Conservation (phyloP, 2,113 vertebrate genomes). For the Malurus elegans region DNA sequence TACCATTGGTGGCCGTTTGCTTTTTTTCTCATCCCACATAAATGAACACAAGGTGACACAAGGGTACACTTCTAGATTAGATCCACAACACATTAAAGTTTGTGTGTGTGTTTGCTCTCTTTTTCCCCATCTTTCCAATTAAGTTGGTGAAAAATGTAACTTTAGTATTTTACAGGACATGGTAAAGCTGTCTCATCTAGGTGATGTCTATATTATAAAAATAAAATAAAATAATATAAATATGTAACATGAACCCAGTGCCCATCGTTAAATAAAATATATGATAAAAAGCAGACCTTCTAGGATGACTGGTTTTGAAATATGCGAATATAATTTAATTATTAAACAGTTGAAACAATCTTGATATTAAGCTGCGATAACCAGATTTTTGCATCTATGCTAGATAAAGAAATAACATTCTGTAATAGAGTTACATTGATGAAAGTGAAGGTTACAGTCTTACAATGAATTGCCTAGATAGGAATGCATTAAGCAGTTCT, state of each 20-base stretch:
- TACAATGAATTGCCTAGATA: constrained; percentile 68
- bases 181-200: constrained; percentile 79
- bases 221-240: constrained; percentile 82
- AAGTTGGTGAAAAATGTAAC: constrained; percentile 75
- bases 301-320: constrained; percentile 74
- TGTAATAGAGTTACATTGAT: constrained; percentile 69
- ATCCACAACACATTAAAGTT: constrained; percentile 61
- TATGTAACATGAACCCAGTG: constrained; percentile 80
- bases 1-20: constrained; percentile 40
- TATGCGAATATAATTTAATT: constrained; percentile 78
- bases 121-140: constrained; percentile 71
- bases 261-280: constrained; percentile 78
- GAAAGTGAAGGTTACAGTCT: constrained; percentile 73
- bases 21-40: constrained; percentile 27
- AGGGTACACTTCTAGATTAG: constrained; percentile 64
- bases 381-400: constrained; percentile 71
- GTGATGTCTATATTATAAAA: constrained; percentile 83
- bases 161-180: constrained; percentile 78
- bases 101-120: constrained; percentile 56
- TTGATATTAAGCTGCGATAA: constrained; percentile 71
- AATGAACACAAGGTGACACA: constrained; percentile 61
- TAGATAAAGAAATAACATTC: constrained; percentile 75
- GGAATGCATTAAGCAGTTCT: constrained; percentile 72
- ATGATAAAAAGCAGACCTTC: constrained; percentile 78
- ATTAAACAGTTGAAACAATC: constrained; percentile 72